Percentiles rank a stretch among this genome's conserved stretches.
phyloP scores from a whole-genome alignment of 2,888 invertebrate species.

The Cyclophora albipunctata region DNA sequence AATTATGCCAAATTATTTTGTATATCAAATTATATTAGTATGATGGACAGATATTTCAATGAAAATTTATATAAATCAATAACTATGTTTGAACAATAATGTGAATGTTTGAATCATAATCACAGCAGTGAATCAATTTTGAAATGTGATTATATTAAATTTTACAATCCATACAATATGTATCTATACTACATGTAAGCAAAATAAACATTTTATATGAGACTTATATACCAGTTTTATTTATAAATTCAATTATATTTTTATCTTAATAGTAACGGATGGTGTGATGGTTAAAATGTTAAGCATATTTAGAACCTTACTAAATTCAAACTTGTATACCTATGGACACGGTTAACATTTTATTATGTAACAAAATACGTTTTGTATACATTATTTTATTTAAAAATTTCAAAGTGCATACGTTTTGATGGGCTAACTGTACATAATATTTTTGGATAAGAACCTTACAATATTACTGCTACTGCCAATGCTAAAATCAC shows the following conservation, averaged over 20 bases:
- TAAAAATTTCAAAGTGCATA: no score
- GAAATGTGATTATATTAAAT: slow-evolving; percentile 57
- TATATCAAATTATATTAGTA: slow-evolving; percentile 48
- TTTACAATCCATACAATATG: slow-evolving; percentile 62
- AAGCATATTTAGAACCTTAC: no score
- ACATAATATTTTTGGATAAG: no score
- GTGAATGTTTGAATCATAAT: slow-evolving; percentile 12
- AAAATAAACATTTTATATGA: slow-evolving; percentile 75
- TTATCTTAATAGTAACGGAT: slow-evolving; percentile 2
- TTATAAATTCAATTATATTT: slow-evolving; percentile 6
- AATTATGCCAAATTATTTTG: slow-evolving; percentile 70
- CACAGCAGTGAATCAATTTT: slow-evolving; percentile 25
- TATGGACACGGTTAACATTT: no score
- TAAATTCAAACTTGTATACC: no score
- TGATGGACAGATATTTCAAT: slow-evolving; percentile 31
- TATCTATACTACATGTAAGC: slow-evolving; percentile 66
- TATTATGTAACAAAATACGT: no score
- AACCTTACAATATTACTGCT: no score
- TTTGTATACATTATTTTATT: no score
- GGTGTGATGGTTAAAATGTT: no score
- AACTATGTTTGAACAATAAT: slow-evolving; percentile 14
- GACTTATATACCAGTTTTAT: slow-evolving; percentile 55
- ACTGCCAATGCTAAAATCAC: no score
- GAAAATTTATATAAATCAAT: slow-evolving; percentile 15
- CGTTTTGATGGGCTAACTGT: no score